A percentile compares a stretch with the other conserved stretches of the same genome.
Conservation (phyloP, 2,888 invertebrate species). For the Rhamphomyia laevipes region DNA sequence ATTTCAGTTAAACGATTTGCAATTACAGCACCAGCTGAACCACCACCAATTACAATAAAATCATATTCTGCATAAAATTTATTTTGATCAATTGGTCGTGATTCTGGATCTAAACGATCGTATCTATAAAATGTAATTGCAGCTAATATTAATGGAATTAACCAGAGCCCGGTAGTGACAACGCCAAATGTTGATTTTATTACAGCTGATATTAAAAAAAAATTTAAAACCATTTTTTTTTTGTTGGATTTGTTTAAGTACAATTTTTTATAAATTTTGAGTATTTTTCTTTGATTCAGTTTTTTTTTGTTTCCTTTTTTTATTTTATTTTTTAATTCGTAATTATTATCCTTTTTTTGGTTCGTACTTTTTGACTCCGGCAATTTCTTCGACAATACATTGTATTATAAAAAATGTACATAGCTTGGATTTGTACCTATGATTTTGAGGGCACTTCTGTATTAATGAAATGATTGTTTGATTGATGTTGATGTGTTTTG, state of each 20-base stretch:
- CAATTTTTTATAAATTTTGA: not conserved
- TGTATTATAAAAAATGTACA: not conserved
- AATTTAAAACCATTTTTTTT: slow-evolving; percentile 55
- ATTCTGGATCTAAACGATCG: slow-evolving; percentile 69
- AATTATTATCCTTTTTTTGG: not conserved
- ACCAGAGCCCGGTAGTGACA: slow-evolving; percentile 67
- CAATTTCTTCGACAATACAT: not conserved
- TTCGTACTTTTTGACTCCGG: slow-evolving; percentile 1
- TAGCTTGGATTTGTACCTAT: not conserved
- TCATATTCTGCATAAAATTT: slow-evolving; percentile 65
- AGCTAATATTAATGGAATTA: slow-evolving; percentile 70
- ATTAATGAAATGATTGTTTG: too few relatives aligned
- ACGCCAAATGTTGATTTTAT: slow-evolving; percentile 61
- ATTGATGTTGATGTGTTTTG: not conserved
- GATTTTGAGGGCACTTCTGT: too few relatives aligned
- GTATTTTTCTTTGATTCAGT: not conserved
- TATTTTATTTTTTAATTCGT: not conserved
- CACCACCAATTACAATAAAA: slow-evolving; percentile 73
- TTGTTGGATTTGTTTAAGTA: not conserved
- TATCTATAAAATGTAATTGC: slow-evolving; percentile 72
- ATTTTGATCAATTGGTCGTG: slow-evolving; percentile 56
- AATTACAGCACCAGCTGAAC: slow-evolving; percentile 82
- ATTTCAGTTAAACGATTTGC: slow-evolving; percentile 71
- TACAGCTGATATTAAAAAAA: slow-evolving; percentile 64
- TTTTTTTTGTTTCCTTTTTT: not conserved